Conservation (phyloP, 2,888 invertebrate species). For the Luperina nickerlii region DNA sequence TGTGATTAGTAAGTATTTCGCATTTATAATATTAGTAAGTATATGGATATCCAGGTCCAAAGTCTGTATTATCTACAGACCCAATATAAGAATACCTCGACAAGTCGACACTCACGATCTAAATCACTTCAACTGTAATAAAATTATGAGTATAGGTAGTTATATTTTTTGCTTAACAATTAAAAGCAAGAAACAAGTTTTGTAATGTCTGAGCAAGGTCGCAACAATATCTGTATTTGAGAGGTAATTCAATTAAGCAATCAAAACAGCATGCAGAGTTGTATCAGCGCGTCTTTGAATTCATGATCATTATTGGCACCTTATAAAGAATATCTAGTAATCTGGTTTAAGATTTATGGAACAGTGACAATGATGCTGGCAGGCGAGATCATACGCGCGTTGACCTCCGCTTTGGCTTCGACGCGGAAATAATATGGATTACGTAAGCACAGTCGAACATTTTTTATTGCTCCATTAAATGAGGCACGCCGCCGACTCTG, state of each 20-base stretch:
- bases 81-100: neutral
- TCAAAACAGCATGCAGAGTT: conserved; percentile 38
- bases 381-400: conserved; percentile 80
- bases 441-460: conserved; percentile 89
- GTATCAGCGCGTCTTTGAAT: conserved; percentile 34
- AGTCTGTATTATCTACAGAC: neutral
- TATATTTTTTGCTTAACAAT: conserved; percentile 51
- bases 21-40: too few relatives aligned
- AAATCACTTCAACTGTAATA: conserved; percentile 36
- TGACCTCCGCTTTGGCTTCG: conserved; percentile 84
- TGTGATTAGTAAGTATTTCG: too few relatives aligned
- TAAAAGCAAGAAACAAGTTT: conserved; percentile 52
- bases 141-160: conserved; percentile 41
- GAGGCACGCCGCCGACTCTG: conserved; percentile 86
- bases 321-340: conserved; percentile 49
- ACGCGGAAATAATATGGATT: conserved; percentile 89
- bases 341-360: conserved; percentile 63
- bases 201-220: conserved; percentile 49
- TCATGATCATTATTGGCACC: conserved; percentile 44
- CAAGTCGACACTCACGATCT: conserved; percentile 22
- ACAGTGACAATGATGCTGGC: conserved; percentile 67
- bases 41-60: neutral
- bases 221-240: conserved; percentile 35
- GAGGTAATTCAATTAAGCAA: conserved; percentile 47
- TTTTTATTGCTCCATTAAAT: conserved; percentile 90